Conservation (phyloP, 2,113 vertebrate species). For the Colinus virginianus region DNA sequence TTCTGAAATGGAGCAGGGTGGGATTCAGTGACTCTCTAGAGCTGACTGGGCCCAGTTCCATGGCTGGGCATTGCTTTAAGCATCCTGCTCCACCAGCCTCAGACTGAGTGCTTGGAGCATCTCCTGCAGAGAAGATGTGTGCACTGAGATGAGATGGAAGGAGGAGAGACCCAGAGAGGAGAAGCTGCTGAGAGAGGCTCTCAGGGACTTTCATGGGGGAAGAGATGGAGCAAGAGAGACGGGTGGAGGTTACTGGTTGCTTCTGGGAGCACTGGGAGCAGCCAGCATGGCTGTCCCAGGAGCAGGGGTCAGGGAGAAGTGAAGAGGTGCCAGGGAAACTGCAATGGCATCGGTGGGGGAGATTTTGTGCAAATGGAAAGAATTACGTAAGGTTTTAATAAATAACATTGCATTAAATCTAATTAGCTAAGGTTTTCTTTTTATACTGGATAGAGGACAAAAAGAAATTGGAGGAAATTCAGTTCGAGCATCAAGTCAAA, state of each 20-base stretch:
- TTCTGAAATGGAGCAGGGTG: neutral
- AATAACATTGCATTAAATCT: neutral
- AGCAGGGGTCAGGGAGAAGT: neutral
- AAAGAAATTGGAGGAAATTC: neutral
- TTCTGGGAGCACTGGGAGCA: neutral
- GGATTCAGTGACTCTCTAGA: neutral
- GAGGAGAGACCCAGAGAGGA: neutral
- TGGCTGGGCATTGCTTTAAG: neutral
- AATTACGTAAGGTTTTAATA: neutral
- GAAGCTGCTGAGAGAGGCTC: neutral
- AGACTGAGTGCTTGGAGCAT: neutral
- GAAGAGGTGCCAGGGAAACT: neutral
- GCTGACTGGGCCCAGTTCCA: neutral
- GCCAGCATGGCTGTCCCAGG: neutral
- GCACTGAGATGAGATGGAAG: neutral
- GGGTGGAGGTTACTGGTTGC: neutral
- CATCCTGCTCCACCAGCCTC: neutral
- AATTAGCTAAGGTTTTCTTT: neutral
- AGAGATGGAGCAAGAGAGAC: neutral
- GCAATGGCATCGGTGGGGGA: neutral
- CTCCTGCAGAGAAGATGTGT: neutral
- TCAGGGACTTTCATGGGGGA: neutral
- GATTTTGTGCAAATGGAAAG: neutral
- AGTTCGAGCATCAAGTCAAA: neutral
- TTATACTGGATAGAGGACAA: neutral